Percentiles rank a stretch among this genome's conserved stretches.
phyloP scores from a whole-genome alignment of 1,140 invertebrate species.

The Dysdera silvatica region DNA sequence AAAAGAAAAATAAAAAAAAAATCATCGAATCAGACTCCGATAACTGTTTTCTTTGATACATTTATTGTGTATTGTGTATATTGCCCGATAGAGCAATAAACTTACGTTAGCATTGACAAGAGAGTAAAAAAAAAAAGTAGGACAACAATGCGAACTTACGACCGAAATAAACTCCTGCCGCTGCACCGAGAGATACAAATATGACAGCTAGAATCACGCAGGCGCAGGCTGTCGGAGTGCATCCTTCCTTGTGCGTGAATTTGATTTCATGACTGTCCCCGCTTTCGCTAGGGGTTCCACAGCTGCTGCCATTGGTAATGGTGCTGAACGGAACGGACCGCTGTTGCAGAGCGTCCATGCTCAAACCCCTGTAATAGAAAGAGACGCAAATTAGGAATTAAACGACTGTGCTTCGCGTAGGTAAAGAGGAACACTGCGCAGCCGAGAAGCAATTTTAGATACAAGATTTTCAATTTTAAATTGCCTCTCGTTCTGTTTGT shows the following conservation, averaged over 20 bases:
- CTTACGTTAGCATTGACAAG: background rate
- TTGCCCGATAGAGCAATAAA: too few species aligned
- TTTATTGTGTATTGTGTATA: too few species aligned
- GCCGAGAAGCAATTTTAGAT: too few species aligned
- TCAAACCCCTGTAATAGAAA: slow-evolving; percentile 15
- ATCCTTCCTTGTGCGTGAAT: slow-evolving; percentile 33
- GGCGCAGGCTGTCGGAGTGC: slow-evolving; percentile 51
- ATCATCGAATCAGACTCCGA: too few species aligned
- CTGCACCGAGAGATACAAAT: slow-evolving; percentile 67
- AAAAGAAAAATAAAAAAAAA: too few species aligned
- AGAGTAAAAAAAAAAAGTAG: too few species aligned
- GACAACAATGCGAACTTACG: slow-evolving; percentile 60
- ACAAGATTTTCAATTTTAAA: too few species aligned
- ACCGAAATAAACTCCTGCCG: slow-evolving; percentile 73
- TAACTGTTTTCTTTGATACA: too few species aligned
- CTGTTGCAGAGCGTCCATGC: slow-evolving; percentile 23
- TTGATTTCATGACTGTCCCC: slow-evolving; percentile 32
- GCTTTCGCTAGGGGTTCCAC: slow-evolving; percentile 24
- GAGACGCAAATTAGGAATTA: too few species aligned
- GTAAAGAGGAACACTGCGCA: too few species aligned
- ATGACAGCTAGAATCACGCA: slow-evolving; percentile 73
- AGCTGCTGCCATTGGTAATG: slow-evolving; percentile 21
- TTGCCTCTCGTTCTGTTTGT: too few species aligned
- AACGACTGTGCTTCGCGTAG: too few species aligned
- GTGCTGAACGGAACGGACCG: slow-evolving; percentile 21